A percentile compares a stretch with the other conserved stretches of the same genome.
Evolutionary conservation across 2,113 vertebrate genomes (phyloP).

Genomic region (Mirounga angustirostris): DNA sequence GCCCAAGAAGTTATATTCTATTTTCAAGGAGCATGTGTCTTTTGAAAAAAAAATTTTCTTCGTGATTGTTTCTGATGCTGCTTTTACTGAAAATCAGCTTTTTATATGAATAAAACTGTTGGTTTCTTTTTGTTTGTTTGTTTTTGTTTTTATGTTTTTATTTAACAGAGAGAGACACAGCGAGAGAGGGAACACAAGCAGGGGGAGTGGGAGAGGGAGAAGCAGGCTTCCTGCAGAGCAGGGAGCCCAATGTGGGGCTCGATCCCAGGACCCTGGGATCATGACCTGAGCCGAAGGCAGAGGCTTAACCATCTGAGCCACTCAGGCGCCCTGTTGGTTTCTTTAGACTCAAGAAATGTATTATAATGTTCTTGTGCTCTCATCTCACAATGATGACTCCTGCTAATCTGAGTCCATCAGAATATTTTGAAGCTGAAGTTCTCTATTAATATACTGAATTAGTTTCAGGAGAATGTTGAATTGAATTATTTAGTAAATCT

Average conservation of each 20-base stretch:
- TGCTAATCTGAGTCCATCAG: not conserved
- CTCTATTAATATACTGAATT: not conserved
- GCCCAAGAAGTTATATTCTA: not conserved
- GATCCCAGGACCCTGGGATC: too few relatives aligned
- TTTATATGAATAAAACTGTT: not conserved
- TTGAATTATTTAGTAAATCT: not conserved
- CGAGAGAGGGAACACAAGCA: too few relatives aligned
- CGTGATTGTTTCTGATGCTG: not conserved
- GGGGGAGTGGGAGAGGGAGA: too few relatives aligned
- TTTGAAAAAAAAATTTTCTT: not conserved
- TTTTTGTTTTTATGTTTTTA: too few relatives aligned
- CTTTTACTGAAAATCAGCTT: not conserved
- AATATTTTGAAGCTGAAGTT: not conserved
- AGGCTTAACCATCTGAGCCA: too few relatives aligned
- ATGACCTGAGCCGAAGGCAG: too few relatives aligned
- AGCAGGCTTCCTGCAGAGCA: too few relatives aligned
- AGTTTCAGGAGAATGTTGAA: not conserved
- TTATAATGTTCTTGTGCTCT: not conserved
- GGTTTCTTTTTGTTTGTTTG: not conserved
- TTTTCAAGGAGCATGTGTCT: not conserved
- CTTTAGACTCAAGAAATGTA: not conserved
- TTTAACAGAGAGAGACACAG: too few relatives aligned
- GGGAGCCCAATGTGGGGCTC: too few relatives aligned
- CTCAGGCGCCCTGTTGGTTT: not conserved
- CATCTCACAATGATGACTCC: not conserved